Base-by-base conservation (phyloP, 1,140 invertebrate species). In the Leptopilina clavipes region DNA sequence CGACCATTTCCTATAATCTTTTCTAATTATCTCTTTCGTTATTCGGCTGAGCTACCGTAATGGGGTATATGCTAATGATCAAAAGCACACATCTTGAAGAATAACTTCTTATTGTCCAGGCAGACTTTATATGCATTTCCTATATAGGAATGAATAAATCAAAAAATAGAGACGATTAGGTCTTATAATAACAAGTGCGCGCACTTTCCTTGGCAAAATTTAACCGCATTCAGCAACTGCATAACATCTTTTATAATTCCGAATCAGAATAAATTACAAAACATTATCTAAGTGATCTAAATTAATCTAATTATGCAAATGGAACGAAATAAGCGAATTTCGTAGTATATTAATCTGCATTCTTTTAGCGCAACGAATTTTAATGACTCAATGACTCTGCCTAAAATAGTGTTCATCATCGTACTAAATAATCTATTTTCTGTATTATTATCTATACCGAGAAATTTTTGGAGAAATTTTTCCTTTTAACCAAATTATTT, bases 21-120 rank as follows among this genome's bases (percentile, higher is more conserved):
- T 86, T 83, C 80, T 86, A 86, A 86, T 86, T 86, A 86, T 86
- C 85, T 86, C 79, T 74, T 81, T 83, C 76, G 81, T 80, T 76
- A 44, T 76, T 76, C 75, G 70, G 81, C 76, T 78, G 79, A 76
- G 79, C 81, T 72, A 81, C 83, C 80, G 79, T 82, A 85, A 85
- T 85, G 81, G 83, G 81, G n/a, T 2, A 85, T 86, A 86, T 86
- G 84, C 83, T 86, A 86, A 86, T 86, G 84, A 76, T 65, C 44
- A 77, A 77, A 82, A 80, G 74, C 77, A 77, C 71, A 40, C 37
- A 76, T 77, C 65, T 76, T 71, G 74, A 11, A 31, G 19, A 12
- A 40, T 40, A 40, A 31, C 25, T 9, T 65, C 59, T 65, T 78
- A 73, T 81, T 78, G 76, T 74, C 65, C 56, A 74, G 80, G 48